Evolutionary conservation across 2,888 invertebrate species (phyloP).

Genomic region (Pegoplata infirma): DNA sequence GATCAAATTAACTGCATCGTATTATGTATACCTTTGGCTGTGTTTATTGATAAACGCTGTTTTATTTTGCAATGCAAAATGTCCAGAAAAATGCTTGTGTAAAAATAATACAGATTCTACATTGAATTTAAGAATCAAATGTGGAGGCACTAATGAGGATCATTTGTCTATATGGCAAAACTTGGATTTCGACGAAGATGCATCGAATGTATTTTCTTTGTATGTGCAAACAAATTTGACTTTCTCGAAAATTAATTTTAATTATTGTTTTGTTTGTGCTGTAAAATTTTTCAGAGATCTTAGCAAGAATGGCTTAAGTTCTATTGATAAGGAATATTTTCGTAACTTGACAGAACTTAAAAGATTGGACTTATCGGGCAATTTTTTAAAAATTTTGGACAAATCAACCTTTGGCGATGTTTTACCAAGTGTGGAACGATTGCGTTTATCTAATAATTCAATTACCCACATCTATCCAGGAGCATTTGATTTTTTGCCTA

Average conservation of each 20-base stretch:
- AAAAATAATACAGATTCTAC: slow-evolving; percentile 53
- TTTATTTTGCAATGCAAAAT: slow-evolving; percentile 45
- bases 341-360: slow-evolving; percentile 85
- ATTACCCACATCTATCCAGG: slow-evolving; percentile 85
- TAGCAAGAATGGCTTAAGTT: slow-evolving; percentile 87
- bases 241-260: neutral
- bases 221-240: slow-evolving; percentile 58
- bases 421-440: slow-evolving; percentile 83
- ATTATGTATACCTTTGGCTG: slow-evolving; percentile 9
- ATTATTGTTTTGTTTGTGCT: neutral
- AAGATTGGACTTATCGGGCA: slow-evolving; percentile 84
- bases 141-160: slow-evolving; percentile 70
- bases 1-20: slow-evolving; percentile 16
- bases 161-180: slow-evolving; percentile 73
- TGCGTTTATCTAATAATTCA: slow-evolving; percentile 83
- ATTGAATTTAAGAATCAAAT: slow-evolving; percentile 71
- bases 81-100: slow-evolving; percentile 60
- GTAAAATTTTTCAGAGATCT: slow-evolving; percentile 82
- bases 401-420: slow-evolving; percentile 84
- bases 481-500: slow-evolving; percentile 84
- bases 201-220: slow-evolving; percentile 71
- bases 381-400: slow-evolving; percentile 84
- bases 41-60: slow-evolving; percentile 27
- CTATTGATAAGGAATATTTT: slow-evolving; percentile 87
- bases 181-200: slow-evolving; percentile 73